These are phyloP conservation scores for Loxodonta africana DNA, from an alignment of 2,113 vertebrate genomes.

Conservation along the genomic window DNA sequence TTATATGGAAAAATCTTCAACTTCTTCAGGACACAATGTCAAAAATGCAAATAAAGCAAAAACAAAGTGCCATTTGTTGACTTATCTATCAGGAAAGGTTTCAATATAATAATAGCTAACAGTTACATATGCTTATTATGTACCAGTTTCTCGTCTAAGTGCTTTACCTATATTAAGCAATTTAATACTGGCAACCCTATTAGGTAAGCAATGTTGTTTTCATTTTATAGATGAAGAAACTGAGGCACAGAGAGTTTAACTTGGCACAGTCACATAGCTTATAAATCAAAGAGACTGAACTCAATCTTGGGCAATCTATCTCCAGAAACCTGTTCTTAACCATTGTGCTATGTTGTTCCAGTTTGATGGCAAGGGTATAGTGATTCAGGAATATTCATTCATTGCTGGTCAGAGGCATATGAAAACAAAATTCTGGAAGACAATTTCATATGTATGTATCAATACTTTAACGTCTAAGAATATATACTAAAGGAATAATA, in stretches of 20 bases:
- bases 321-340: neutral
- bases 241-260: neutral
- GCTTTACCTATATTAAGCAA: neutral
- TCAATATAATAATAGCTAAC: neutral
- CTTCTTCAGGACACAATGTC: neutral
- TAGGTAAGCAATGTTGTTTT: neutral
- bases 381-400: neutral
- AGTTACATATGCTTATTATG: neutral
- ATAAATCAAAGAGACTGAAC: neutral
- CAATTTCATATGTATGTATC: neutral
- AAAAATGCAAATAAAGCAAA: neutral
- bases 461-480: slow-evolving; percentile 49
- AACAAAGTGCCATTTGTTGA: neutral
- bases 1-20: neutral
- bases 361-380: accelerated
- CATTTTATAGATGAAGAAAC: neutral
- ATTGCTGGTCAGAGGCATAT: neutral
- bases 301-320: neutral
- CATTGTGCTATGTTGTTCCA: neutral
- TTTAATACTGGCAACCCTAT: neutral
- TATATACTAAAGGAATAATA: slow-evolving; percentile 1
- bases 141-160: neutral
- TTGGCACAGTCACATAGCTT: neutral
- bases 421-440: neutral
- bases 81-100: neutral